Evolutionary conservation across 2,113 vertebrate genomes (phyloP).

Genomic region (Chlorodrepanis virens): DNA sequence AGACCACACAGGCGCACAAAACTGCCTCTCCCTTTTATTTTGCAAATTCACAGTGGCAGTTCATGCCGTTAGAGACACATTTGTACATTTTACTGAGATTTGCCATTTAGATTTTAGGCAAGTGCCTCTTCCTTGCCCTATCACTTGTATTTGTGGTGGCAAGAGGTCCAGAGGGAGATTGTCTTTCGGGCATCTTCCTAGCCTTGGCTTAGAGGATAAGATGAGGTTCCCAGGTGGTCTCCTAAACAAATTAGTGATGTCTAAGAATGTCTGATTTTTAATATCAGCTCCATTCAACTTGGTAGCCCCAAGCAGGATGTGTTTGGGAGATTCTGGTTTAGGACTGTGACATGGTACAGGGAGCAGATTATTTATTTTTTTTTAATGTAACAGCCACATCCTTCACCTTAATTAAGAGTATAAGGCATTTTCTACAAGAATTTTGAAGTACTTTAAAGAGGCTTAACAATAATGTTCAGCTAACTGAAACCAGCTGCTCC

Average conservation of each 20-base stretch:
- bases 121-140: neutral
- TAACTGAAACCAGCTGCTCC: conserved; percentile 26
- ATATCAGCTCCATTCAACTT: neutral
- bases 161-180: neutral
- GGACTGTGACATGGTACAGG: neutral
- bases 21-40: neutral
- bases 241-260: neutral
- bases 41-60: neutral
- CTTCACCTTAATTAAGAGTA: neutral
- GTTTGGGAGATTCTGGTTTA: neutral
- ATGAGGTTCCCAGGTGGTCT: neutral
- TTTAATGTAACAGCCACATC: neutral
- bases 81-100: neutral
- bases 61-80: neutral
- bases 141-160: neutral
- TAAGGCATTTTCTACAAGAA: neutral
- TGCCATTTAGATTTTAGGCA: neutral
- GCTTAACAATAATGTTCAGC: neutral
- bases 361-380: neutral
- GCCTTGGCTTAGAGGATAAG: neutral
- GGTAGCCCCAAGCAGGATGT: neutral
- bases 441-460: neutral
- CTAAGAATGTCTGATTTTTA: neutral
- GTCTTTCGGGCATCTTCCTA: neutral
- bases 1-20: neutral